Percentiles rank a stretch among this genome's conserved stretches.
Evolutionary conservation across 1,140 invertebrate species (phyloP).

Genomic region (Meloidogyne floridensis): DNA sequence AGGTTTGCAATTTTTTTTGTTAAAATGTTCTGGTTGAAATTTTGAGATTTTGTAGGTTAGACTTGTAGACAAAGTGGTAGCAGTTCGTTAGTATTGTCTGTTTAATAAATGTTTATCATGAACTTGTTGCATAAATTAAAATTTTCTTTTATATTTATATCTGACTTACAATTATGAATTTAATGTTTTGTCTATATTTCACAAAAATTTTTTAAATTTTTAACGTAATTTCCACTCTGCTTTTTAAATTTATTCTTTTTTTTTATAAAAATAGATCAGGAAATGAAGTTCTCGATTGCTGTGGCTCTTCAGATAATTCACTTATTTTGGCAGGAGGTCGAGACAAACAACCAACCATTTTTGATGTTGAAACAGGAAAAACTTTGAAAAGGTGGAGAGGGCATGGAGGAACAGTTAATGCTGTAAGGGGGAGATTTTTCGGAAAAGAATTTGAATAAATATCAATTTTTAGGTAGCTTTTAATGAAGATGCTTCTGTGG

Average conservation of each 20-base stretch:
- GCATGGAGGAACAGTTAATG: conserved; percentile 52
- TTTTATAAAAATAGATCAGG: conserved; percentile 12
- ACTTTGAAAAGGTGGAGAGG: conserved; percentile 52
- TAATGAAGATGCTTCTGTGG: conserved; percentile 50
- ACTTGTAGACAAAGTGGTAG: no score
- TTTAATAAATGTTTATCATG: no score
- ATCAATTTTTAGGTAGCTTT: conserved; percentile 29
- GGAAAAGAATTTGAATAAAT: no score
- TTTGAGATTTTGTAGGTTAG: no score
- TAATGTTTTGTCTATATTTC: no score
- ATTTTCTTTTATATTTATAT: no score
- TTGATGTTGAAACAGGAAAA: conserved; percentile 56
- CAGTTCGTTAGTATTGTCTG: no score
- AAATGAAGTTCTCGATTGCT: conserved; percentile 40
- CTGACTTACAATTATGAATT: no score
- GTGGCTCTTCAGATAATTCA: conserved; percentile 49
- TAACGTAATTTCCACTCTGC: no score
- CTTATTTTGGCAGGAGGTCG: conserved; percentile 48
- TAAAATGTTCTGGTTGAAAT: background rate
- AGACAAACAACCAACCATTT: conserved; percentile 52
- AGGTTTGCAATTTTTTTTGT: background rate
- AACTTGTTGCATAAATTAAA: no score
- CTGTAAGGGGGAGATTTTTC: conserved; percentile 22
- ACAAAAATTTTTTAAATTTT: no score
- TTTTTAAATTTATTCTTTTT: no score